Evolutionary conservation across 2,888 invertebrate genomes (phyloP).

Genomic region (Calliopum simillimum): DNA sequence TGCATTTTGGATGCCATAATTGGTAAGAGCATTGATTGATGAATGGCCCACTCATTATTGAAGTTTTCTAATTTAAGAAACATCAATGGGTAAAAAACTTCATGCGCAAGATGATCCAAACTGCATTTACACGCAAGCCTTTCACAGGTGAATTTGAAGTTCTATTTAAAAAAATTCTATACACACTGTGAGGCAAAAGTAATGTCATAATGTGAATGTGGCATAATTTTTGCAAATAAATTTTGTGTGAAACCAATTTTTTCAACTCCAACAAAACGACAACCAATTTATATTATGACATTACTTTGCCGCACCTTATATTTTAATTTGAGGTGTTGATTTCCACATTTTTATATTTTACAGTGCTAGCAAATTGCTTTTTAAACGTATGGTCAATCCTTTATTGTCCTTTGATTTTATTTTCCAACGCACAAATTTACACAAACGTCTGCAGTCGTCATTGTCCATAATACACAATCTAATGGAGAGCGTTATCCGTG

Average conservation of each 20-base stretch:
- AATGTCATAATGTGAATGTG: no score
- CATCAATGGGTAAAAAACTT: constrained; percentile 82
- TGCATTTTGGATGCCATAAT: constrained; percentile 74
- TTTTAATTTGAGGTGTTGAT: no score
- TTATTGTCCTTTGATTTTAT: constrained; percentile 57
- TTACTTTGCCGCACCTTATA: no score
- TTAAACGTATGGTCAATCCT: constrained; percentile 64
- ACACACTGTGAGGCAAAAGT: no score
- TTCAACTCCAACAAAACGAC: no score
- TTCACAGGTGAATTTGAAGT: constrained; percentile 73
- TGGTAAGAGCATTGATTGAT: constrained; percentile 62
- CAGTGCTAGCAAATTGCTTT: constrained; percentile 58
- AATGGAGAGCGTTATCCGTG: constrained; percentile 57
- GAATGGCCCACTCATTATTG: neutral
- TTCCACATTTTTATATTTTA: constrained; percentile 5
- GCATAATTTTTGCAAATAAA: no score
- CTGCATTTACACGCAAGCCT: constrained; percentile 77
- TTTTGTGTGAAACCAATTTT: no score
- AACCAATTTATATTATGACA: no score
- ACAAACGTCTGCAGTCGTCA: constrained; percentile 48
- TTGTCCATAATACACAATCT: constrained; percentile 54
- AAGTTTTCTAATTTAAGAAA: constrained; percentile 70
- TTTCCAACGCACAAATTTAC: constrained; percentile 54
- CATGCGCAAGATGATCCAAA: constrained; percentile 61
- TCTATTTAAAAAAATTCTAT: no score